Conservation (phyloP, 2,797 vertebrate species). For the Antrozous pallidus region DNA sequence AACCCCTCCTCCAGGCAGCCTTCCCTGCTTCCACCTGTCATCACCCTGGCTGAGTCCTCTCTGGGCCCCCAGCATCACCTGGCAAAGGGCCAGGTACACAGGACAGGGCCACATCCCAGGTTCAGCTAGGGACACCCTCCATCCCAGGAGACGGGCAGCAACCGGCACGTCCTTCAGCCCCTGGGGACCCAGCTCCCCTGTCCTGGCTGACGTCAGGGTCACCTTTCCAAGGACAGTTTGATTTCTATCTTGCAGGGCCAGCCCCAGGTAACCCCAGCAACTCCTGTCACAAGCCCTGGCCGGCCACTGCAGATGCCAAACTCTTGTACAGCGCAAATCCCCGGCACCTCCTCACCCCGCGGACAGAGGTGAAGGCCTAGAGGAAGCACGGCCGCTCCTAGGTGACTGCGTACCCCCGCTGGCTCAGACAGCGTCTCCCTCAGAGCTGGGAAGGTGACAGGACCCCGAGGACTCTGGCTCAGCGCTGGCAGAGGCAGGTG, state of each 20-base stretch:
- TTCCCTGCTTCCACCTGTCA: background rate
- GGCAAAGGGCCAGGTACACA: background rate
- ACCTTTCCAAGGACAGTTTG: slow-evolving; percentile 67
- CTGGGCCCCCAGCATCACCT: background rate
- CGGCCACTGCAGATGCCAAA: background rate
- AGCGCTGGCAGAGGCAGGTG: background rate
- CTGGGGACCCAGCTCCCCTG: slow-evolving; percentile 57
- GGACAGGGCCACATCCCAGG: slow-evolving; percentile 5
- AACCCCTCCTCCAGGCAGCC: background rate
- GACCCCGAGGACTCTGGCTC: background rate
- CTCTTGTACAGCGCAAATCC: background rate
- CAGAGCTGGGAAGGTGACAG: background rate
- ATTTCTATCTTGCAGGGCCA: background rate
- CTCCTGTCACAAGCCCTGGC: background rate
- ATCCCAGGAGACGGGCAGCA: background rate
- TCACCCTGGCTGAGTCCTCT: background rate
- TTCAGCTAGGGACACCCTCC: slow-evolving; percentile 39
- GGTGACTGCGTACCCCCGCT: background rate
- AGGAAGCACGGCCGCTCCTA: background rate
- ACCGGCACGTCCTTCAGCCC: background rate
- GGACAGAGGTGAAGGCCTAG: background rate
- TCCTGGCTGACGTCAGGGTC: slow-evolving; percentile 68
- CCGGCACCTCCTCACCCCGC: background rate
- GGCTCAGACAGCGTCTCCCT: background rate
- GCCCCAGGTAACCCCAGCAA: background rate